Percentiles rank a stretch among this genome's conserved stretches.
Conservation (phyloP, 2,888 invertebrate genomes). For the Dioctria rufipes region DNA sequence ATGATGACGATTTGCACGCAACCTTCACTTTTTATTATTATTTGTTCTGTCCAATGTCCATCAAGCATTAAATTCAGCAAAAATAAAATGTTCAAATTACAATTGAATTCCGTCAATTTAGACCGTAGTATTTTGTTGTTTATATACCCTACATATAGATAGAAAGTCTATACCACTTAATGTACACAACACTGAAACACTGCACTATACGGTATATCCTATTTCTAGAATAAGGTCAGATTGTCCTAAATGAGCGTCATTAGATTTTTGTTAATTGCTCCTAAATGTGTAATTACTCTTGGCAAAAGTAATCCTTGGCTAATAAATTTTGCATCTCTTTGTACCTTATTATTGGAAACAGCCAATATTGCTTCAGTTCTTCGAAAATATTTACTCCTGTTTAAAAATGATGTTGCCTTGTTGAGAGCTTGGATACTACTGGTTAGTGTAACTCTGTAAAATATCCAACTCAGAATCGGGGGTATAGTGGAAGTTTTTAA, state of each 20-base stretch:
- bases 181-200: no score
- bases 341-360: neutral
- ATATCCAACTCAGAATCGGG: neutral
- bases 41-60: neutral
- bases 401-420: slow-evolving; percentile 15
- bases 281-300: neutral
- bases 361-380: no score
- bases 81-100: neutral
- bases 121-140: no score
- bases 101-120: no score
- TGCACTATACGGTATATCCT: no score
- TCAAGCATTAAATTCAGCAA: neutral
- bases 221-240: neutral
- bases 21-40: neutral
- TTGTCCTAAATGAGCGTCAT: neutral
- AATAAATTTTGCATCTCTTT: neutral
- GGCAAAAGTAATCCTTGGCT: neutral
- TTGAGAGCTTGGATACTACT: slow-evolving; percentile 18
- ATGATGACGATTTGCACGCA: slow-evolving; percentile 24
- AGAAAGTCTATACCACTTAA: no score
- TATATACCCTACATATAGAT: no score
- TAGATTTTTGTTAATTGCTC: slow-evolving; percentile 30
- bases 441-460: neutral
- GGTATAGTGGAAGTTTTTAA: neutral
- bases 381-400: neutral